Evolutionary conservation across 2,888 invertebrate species (phyloP).

Genomic region (Cistogaster globosa): DNA sequence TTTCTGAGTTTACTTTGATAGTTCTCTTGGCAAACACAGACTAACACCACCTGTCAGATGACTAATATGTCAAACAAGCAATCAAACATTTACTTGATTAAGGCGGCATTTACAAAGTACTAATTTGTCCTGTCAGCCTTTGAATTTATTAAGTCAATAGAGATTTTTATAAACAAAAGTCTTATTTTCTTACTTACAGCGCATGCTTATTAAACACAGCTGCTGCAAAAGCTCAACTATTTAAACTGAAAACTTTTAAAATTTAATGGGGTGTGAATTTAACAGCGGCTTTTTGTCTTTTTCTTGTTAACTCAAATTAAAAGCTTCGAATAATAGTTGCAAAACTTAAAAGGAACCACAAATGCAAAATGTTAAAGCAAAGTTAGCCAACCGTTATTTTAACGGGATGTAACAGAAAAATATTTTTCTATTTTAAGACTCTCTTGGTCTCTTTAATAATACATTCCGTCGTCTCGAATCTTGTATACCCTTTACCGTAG

Average conservation of each 20-base stretch:
- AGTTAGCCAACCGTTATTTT: too few relatives aligned
- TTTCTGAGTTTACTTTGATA: slow-evolving; percentile 19
- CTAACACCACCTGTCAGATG: slow-evolving; percentile 73
- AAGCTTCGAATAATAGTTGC: too few relatives aligned
- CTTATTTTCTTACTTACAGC: slow-evolving; percentile 34
- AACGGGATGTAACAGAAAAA: too few relatives aligned
- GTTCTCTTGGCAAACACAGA: slow-evolving; percentile 30
- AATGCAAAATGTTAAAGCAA: too few relatives aligned
- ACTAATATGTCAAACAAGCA: slow-evolving; percentile 65
- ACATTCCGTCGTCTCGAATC: too few relatives aligned
- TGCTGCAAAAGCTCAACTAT: slow-evolving; percentile 46
- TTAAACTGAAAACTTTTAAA: slow-evolving; percentile 1
- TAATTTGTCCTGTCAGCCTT: slow-evolving; percentile 26
- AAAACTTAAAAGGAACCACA: too few relatives aligned
- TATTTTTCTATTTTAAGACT: too few relatives aligned
- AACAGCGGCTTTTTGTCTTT: not conserved
- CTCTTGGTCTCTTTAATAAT: too few relatives aligned
- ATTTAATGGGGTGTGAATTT: not conserved
- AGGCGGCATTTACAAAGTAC: slow-evolving; percentile 65
- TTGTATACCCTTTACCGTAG: too few relatives aligned
- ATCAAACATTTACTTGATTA: slow-evolving; percentile 56
- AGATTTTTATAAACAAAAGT: not conserved
- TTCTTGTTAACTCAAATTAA: too few relatives aligned
- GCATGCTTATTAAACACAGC: slow-evolving; percentile 60
- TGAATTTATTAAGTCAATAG: slow-evolving; percentile 26